Percentiles rank a stretch among this genome's conserved stretches.
Conservation (phyloP, 2,888 invertebrate genomes). For the Perdita meconis region DNA sequence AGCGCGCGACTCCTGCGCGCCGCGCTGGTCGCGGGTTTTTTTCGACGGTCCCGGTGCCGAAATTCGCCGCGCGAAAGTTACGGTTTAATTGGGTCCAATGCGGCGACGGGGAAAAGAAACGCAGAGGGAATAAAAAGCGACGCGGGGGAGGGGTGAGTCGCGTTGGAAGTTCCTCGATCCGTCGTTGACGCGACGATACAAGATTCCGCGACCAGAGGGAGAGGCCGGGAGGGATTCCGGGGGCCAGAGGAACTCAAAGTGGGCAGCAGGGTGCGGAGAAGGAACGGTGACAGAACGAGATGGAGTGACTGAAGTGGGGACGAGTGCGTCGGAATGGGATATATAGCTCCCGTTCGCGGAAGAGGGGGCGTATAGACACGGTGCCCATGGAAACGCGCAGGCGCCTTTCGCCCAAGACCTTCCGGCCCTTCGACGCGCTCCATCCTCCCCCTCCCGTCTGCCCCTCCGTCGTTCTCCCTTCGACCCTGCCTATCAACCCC, state of each 20-base stretch:
- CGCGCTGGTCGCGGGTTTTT: not conserved
- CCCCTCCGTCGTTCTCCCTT: constrained; percentile 56
- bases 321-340: constrained; percentile 73
- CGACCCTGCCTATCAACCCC: constrained; percentile 64
- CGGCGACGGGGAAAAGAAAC: not conserved
- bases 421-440: constrained; percentile 78
- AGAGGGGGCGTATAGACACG: constrained; percentile 81
- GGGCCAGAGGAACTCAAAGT: constrained; percentile 65
- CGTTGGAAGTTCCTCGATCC: not conserved
- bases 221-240: constrained; percentile 51
- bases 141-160: not conserved
- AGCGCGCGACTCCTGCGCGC: not conserved
- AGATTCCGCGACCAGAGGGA: too few relatives aligned
- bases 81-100: constrained; percentile 34
- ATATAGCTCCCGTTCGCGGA: constrained; percentile 70
- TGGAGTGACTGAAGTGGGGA: constrained; percentile 77
- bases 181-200: constrained; percentile 15
- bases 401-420: constrained; percentile 75
- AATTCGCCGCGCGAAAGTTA: constrained; percentile 15
- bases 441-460: constrained; percentile 51
- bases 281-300: constrained; percentile 79
- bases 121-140: not conserved
- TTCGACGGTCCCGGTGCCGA: not conserved
- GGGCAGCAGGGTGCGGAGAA: constrained; percentile 67
- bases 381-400: constrained; percentile 84